phyloP scores from a whole-genome alignment of 2,888 invertebrate species.

The Ditylenchus weischeri region DNA sequence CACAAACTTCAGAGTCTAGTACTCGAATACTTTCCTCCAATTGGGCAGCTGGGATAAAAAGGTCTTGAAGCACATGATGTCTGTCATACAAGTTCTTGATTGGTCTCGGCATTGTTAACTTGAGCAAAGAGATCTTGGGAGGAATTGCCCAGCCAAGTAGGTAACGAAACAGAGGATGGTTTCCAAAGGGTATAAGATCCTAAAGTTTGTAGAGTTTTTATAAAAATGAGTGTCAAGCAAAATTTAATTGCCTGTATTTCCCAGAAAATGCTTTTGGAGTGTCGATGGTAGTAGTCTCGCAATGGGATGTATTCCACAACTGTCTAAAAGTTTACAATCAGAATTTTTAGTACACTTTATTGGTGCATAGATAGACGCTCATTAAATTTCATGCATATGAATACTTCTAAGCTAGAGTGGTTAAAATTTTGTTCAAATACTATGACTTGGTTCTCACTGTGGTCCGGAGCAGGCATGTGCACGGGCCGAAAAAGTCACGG shows the following conservation, averaged over 20 bases:
- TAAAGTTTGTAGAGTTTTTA: constrained; percentile 56
- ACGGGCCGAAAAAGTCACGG: too few relatives aligned
- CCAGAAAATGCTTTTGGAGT: constrained; percentile 78
- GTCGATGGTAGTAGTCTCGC: constrained; percentile 78
- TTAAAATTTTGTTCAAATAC: neutral
- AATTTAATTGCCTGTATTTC: constrained; percentile 69
- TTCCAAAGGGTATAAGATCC: constrained; percentile 81
- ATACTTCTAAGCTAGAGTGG: neutral
- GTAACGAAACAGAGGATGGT: constrained; percentile 71
- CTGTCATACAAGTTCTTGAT: constrained; percentile 73
- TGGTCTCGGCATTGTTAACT: constrained; percentile 67
- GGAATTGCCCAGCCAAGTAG: constrained; percentile 79
- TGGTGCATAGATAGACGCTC: neutral
- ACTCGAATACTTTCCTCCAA: constrained; percentile 67
- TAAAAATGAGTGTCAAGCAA: too few relatives aligned
- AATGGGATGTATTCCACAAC: constrained; percentile 70
- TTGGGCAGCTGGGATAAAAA: constrained; percentile 72
- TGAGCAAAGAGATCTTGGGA: constrained; percentile 76
- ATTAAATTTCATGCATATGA: neutral
- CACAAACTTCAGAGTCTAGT: constrained; percentile 68
- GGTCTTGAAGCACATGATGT: constrained; percentile 76
- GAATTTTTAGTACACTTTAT: neutral
- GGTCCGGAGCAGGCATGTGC: too few relatives aligned
- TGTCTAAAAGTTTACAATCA: neutral
- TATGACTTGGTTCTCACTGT: neutral